Evolutionary conservation across 2,113 vertebrate species (phyloP).

Genomic region (zebrafish (Danio rerio)): DNA sequence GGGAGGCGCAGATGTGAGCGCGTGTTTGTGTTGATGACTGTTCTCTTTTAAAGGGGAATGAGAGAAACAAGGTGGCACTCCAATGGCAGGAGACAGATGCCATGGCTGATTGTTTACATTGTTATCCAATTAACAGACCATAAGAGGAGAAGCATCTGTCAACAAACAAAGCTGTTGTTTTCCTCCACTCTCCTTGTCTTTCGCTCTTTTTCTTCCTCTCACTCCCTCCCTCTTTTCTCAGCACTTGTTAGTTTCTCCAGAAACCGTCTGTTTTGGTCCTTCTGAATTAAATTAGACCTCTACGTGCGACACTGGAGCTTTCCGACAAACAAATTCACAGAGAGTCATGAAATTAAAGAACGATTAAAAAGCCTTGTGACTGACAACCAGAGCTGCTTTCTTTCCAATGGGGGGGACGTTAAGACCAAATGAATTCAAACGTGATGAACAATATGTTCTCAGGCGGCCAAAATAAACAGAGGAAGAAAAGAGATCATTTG

Average conservation of each 20-base stretch:
- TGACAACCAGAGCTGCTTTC: not conserved
- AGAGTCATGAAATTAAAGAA: conserved; percentile 27
- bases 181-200: conserved; percentile 76
- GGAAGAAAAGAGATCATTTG: conserved; percentile 52
- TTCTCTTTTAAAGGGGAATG: conserved; percentile 75
- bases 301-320: conserved; percentile 43
- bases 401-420: not conserved
- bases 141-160: conserved; percentile 95
- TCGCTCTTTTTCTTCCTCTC: conserved; percentile 32
- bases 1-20: conserved; percentile 66
- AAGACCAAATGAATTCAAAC: conserved; percentile 15
- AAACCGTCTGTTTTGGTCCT: conserved; percentile 52
- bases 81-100: conserved; percentile 85
- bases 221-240: conserved; percentile 28
- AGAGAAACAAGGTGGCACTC: conserved; percentile 82
- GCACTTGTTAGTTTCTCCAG: conserved; percentile 52
- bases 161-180: conserved; percentile 99
- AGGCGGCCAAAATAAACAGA: conserved; percentile 41
- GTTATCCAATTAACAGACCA: conserved; percentile 99
- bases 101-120: conserved; percentile 99
- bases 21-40: conserved; percentile 64
- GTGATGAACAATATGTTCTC: conserved; percentile 33
- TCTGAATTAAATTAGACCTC: conserved; percentile 53
- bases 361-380: not conserved
- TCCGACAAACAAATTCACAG: conserved; percentile 61